A percentile compares a stretch with the other conserved stretches of the same genome.
Conservation (phyloP, 2,888 invertebrate genomes). For the Napeogenes sylphis region DNA sequence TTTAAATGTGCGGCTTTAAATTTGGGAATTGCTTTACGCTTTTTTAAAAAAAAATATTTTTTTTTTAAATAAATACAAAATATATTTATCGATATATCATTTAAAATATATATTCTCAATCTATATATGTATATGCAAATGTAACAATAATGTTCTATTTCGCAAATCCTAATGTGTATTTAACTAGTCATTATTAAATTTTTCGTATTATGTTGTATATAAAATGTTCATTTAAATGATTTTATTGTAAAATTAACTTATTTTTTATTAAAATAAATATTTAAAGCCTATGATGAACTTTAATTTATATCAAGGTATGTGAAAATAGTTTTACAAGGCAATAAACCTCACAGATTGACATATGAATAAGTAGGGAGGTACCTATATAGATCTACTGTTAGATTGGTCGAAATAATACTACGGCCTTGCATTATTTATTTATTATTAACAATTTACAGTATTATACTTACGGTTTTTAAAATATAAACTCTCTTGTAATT, state of each 20-base stretch:
- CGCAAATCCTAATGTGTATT: slow-evolving; percentile 53
- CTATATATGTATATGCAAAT: background rate
- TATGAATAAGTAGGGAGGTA: no score
- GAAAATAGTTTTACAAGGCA: background rate
- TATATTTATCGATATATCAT: slow-evolving; percentile 3
- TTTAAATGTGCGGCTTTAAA: slow-evolving; percentile 56
- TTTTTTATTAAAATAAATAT: slow-evolving; percentile 64
- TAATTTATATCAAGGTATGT: background rate
- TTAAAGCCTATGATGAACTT: slow-evolving; percentile 35
- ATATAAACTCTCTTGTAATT: no score
- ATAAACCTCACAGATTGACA: background rate
- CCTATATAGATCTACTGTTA: no score
- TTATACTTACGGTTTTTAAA: no score
- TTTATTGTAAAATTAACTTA: slow-evolving; percentile 57
- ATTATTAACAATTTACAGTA: no score
- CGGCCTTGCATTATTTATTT: no score
- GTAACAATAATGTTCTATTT: slow-evolving; percentile 33
- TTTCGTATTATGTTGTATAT: slow-evolving; percentile 69
- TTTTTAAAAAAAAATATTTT: slow-evolving; percentile 37
- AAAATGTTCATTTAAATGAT: slow-evolving; percentile 58
- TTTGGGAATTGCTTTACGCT: slow-evolving; percentile 48
- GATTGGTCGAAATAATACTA: no score
- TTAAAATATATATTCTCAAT: slow-evolving; percentile 3
- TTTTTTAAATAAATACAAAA: background rate
- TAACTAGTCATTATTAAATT: slow-evolving; percentile 67